Conservation (phyloP, 2,113 vertebrate genomes). For the Forbesichthys agassizii region DNA sequence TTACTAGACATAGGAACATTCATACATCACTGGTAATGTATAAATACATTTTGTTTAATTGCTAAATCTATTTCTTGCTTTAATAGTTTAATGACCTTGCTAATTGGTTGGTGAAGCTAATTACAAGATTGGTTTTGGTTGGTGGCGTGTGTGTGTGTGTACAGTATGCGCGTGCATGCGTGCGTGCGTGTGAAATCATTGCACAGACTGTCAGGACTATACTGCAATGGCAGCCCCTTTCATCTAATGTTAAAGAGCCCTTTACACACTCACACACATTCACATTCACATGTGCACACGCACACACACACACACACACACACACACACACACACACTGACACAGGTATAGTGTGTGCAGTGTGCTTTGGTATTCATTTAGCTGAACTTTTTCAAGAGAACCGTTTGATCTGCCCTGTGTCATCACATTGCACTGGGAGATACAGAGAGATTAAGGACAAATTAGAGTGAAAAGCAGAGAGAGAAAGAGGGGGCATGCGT, state of each 20-base stretch:
- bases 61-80: no score
- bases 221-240: conserved; percentile 57
- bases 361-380: conserved; percentile 57
- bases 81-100: no score
- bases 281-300: not conserved
- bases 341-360: conserved; percentile 31
- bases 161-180: not conserved
- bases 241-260: conserved; percentile 58
- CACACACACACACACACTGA: not conserved
- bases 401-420: conserved; percentile 51
- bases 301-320: not conserved
- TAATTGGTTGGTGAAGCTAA: not conserved
- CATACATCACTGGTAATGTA: no score
- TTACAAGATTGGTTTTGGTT: not conserved
- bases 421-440: no score
- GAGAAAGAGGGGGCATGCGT: no score
- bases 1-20: no score
- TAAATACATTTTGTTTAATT: no score
- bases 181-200: conserved; percentile 22
- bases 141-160: not conserved
- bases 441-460: no score
- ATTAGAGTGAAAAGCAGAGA: no score
- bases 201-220: conserved; percentile 20
- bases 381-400: conserved; percentile 57
- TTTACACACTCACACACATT: conserved; percentile 1